These are phyloP conservation scores for Venturia canescens DNA, from an alignment of 1,140 invertebrate species.

Conservation along the genomic window DNA sequence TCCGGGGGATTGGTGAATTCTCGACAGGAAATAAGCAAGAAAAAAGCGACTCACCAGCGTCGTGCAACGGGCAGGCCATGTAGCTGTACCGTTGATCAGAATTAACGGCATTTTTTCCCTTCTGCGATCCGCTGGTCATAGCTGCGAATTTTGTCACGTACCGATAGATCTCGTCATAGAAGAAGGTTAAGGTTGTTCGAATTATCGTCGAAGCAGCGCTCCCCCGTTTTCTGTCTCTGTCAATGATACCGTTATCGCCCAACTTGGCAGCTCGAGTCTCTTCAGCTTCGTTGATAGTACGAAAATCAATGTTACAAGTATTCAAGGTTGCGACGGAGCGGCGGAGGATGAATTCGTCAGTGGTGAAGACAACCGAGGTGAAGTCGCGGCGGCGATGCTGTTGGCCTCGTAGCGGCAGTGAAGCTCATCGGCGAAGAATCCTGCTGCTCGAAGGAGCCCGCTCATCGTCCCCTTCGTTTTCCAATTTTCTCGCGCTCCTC, in stretches of 20 bases:
- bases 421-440: background rate
- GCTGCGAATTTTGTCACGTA: conserved; percentile 71
- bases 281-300: background rate
- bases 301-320: no score
- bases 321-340: background rate
- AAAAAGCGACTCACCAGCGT: conserved; percentile 62
- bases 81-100: conserved; percentile 68
- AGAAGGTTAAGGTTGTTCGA: conserved; percentile 65
- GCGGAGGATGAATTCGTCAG: background rate
- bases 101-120: conserved; percentile 63
- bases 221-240: conserved; percentile 29
- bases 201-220: conserved; percentile 60
- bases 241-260: conserved; percentile 4
- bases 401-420: background rate
- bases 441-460: background rate
- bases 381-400: background rate
- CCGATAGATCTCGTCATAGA: conserved; percentile 70
- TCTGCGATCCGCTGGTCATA: conserved; percentile 68
- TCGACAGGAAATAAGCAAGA: background rate
- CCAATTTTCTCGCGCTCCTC: background rate
- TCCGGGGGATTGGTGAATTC: no score
- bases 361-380: no score
- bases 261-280: background rate
- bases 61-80: conserved; percentile 71
- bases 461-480: conserved; percentile 17